Conservation (phyloP, 92 coral and sea anemone species). For the Porites cylindrica region DNA sequence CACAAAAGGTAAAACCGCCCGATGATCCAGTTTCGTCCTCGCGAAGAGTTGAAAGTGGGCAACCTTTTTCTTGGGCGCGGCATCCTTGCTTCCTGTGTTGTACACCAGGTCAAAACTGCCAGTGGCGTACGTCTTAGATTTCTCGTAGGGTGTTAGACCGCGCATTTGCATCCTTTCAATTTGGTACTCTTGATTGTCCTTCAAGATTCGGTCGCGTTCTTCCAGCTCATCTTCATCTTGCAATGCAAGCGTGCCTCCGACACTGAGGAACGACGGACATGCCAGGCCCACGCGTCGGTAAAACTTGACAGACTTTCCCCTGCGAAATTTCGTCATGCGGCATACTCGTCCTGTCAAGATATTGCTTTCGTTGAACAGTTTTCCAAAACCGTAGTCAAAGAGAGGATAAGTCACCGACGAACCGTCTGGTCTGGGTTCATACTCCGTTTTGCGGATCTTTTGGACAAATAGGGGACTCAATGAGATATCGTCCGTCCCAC, state of each 20-base stretch:
- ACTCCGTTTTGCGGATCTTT: neutral
- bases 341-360: neutral
- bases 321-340: neutral
- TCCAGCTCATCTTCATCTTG: neutral
- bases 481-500: neutral
- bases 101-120: neutral
- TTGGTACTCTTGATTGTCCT: neutral
- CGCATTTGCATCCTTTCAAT: neutral
- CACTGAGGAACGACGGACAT: neutral
- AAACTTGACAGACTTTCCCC: neutral
- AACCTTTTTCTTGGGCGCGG: neutral
- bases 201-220: neutral
- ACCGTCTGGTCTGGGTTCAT: no score
- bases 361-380: neutral
- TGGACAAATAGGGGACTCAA: constrained; percentile 1
- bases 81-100: neutral
- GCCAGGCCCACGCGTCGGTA: neutral
- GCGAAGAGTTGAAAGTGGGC: neutral
- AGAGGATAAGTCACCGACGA: neutral
- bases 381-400: constrained; percentile 15
- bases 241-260: constrained; percentile 8
- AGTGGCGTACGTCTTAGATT: neutral
- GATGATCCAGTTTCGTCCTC: neutral
- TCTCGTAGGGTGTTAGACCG: neutral
- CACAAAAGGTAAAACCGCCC: neutral